phyloP scores from a whole-genome alignment of 2,797 vertebrate species.

The Eurystomus glaucurus region DNA sequence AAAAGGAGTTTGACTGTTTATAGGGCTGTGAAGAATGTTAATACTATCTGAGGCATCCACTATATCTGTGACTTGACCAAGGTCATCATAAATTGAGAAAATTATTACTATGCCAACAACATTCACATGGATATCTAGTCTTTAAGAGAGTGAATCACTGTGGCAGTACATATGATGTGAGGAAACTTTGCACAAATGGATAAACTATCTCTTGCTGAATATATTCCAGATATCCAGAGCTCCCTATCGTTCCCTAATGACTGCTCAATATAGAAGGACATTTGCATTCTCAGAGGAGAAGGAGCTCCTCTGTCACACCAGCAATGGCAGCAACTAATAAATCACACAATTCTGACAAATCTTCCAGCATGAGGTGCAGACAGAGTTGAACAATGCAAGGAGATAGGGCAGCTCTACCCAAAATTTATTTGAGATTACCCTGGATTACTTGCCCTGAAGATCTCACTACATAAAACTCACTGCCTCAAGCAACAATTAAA shows the following conservation, averaged over 20 bases:
- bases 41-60: not conserved
- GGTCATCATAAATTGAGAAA: not conserved
- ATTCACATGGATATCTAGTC: not conserved
- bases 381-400: not conserved
- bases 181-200: not conserved
- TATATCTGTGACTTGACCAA: not conserved
- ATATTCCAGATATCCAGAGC: not conserved
- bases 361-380: not conserved
- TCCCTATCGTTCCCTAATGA: not conserved
- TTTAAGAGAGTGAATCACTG: not conserved
- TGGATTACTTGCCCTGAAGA: slow-evolving; percentile 50
- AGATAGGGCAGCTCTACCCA: not conserved
- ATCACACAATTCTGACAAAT: not conserved
- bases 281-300: not conserved
- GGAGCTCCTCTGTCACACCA: not conserved
- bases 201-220: not conserved
- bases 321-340: not conserved
- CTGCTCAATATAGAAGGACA: not conserved
- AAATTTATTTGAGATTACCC: slow-evolving; percentile 41
- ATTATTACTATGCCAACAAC: not conserved
- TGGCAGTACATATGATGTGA: not conserved
- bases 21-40: not conserved
- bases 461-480: slow-evolving; percentile 54
- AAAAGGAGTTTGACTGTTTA: not conserved
- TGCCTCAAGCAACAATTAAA: slow-evolving; percentile 53